Base-by-base conservation (phyloP, 2,113 vertebrate genomes). In the Sander lucioperca region DNA sequence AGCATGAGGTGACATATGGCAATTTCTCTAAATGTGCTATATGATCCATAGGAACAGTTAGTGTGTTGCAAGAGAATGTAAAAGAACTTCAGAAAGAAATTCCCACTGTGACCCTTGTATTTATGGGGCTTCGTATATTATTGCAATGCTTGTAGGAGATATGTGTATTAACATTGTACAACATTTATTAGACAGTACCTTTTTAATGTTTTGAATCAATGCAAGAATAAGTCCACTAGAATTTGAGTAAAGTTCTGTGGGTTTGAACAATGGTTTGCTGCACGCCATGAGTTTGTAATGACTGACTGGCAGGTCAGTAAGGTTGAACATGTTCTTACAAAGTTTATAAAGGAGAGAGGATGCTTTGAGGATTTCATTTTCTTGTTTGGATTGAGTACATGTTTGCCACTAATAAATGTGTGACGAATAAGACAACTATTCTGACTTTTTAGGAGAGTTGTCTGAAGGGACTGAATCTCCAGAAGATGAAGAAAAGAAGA, bases 391-490 rank as follows among this genome's bases (percentile, higher is more conserved):
- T 27, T 11, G 15, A n/a, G 14, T 19, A 21, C 27, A 57, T 25
- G 13, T 67, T 51, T 83, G 21, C 18, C 74, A 2, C 21, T 12
- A 57, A 27, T 23, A 16, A 53, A 71, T 61, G 36, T 39, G 4
- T 39, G 39, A 72, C 0, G 39, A 86, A 51, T 74, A 51, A 73
- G 33, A 56, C 16, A 13, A 30, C 19, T 45, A 0, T 50, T 47
- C 15, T 74, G 11, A 11, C 70, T 82, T 67, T 57, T 62, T 82
- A 96, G 95, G 95, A 47, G 93, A 95, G 68, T 70, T 96, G 82
- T 92, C 86, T 71, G 94, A 94, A 86, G 91, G 86, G 0, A 80
- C 83, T 1, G 86, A 91, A 33, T 93, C 93, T 74, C 86, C 94
- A 62, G 86, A 87, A 43, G 80, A 66, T 25, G 89, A 91, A 70